Evolutionary conservation across 2,113 vertebrate genomes (phyloP), one percentile per base, ranked within the genome.

Genomic region (Siniperca chuatsi): DNA sequence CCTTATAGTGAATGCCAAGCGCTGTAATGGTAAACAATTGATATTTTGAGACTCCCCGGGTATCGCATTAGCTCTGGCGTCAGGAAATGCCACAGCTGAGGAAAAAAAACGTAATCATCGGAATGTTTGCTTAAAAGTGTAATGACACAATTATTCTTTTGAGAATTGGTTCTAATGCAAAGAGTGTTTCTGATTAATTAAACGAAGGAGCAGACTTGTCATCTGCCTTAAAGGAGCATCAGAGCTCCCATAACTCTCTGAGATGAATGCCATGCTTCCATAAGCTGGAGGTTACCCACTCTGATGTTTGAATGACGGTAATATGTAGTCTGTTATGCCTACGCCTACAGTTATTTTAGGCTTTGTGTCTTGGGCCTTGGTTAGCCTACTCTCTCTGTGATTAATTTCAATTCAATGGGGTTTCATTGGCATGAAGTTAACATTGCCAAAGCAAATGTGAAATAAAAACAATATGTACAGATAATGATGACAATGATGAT

Each of bases 21-120:
- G n/a, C 86, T 83, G 61, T 89, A 84, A 88, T 90, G 83, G 86
- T 81, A 82, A 86, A 85, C 79, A 82, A 79, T 85, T 93, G 88
- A 91, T 89, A 92, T 94, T 94, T 92, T 79, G 35, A 84, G 64
- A 57, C 82, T 90, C 86, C 79, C 5, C 4, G 65, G 84, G 75
- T 71, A 64, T 84, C 37, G 2, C 69, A 85, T 73, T 35, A 71
- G 42, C 35, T 75, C 46, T 84, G 81, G 81, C 61, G 64, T 76
- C 67, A 84, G 69, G 68, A 91, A 91, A 92, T 86, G 79, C 73
- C 76, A 85, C 35, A 15, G 16, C 44, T 54, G 67, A 80, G 52
- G 52, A 78, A 78, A 58, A 87, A 35, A 76, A 54, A 58, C n/a
- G 21, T 37, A 75, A 88, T 84, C 71, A 75, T 69, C 78, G 62